Conservation (phyloP, 2,888 invertebrate genomes). For the Bibio marci region DNA sequence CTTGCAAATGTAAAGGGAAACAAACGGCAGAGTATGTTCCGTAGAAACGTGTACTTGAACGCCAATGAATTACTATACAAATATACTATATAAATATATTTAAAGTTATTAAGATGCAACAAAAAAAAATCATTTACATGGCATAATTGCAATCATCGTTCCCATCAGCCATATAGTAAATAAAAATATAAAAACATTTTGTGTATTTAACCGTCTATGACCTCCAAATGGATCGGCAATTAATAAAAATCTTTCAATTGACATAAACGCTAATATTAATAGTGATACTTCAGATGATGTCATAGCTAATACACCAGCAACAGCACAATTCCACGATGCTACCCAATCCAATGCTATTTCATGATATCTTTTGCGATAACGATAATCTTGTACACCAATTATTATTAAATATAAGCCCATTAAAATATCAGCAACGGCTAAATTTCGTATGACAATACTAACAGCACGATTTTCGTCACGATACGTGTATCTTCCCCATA, state of each 20-base stretch:
- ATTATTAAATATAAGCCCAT: conserved; percentile 49
- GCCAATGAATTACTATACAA: conserved; percentile 37
- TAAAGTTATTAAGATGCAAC: not conserved
- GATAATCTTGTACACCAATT: conserved; percentile 40
- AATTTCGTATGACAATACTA: conserved; percentile 43
- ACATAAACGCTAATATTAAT: conserved; percentile 49
- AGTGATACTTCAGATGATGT: conserved; percentile 52
- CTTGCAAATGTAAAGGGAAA: conserved; percentile 50
- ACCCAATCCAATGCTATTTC: conserved; percentile 42
- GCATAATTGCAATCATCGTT: conserved; percentile 41
- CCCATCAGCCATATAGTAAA: conserved; percentile 42
- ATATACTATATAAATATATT: not conserved
- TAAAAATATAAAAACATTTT: conserved; percentile 34
- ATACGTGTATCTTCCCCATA: conserved; percentile 40
- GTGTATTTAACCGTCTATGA: conserved; percentile 34
- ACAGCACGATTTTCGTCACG: conserved; percentile 43
- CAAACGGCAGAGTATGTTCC: conserved; percentile 47
- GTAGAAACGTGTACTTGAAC: conserved; percentile 41
- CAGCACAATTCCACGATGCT: conserved; percentile 44
- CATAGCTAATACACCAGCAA: conserved; percentile 44
- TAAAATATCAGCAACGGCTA: conserved; percentile 46
- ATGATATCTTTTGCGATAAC: conserved; percentile 39
- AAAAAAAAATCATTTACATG: conserved; percentile 24
- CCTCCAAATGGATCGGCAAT: conserved; percentile 42
- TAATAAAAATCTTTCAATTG: conserved; percentile 45